Percentiles rank a stretch among this genome's conserved stretches.
These are phyloP conservation scores for Falco peregrinus DNA, from an alignment of 2,797 vertebrate species.

Conservation along the genomic window DNA sequence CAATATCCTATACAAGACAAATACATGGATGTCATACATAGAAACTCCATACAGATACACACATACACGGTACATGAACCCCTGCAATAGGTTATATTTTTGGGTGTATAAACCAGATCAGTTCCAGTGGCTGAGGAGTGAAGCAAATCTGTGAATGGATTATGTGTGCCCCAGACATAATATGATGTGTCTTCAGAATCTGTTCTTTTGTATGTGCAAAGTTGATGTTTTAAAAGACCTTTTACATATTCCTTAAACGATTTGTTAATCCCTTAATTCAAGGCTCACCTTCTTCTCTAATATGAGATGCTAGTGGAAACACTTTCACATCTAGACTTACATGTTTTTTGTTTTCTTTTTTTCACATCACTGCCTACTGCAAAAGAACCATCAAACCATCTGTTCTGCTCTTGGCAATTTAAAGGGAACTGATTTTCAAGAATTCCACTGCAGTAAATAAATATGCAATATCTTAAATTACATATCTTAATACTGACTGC, in stretches of 20 bases:
- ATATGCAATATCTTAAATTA: background rate
- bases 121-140: background rate
- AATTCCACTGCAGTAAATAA: background rate
- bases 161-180: background rate
- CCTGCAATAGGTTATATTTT: background rate
- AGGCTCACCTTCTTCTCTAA: background rate
- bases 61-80: rapidly evolving
- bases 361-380: background rate
- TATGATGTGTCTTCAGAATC: background rate
- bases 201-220: background rate
- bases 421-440: background rate
- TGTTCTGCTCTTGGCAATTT: background rate
- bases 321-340: background rate
- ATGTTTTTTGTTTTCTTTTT: background rate
- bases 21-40: background rate
- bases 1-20: background rate
- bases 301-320: background rate
- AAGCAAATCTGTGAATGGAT: background rate
- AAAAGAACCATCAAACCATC: background rate
- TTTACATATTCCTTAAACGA: background rate
- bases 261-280: background rate
- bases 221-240: background rate
- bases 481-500: background rate
- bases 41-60: background rate
- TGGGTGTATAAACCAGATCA: background rate